Conservation (phyloP, 2,888 invertebrate genomes). For the Acrocera orbiculus region DNA sequence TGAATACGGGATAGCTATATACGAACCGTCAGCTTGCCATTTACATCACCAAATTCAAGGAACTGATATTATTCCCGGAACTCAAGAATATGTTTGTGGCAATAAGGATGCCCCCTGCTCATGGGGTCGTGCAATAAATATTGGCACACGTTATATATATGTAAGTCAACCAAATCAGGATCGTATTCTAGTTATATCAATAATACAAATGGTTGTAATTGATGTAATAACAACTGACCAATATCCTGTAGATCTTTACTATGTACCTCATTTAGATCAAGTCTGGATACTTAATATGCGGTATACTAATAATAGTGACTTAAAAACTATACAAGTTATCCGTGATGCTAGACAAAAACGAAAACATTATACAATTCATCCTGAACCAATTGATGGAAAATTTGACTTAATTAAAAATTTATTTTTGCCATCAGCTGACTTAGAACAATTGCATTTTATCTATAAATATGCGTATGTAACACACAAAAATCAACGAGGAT, state of each 20-base stretch:
- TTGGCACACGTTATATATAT: conserved; percentile 52
- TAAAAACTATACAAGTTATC: conserved; percentile 36
- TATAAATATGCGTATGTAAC: conserved; percentile 59
- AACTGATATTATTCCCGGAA: conserved; percentile 51
- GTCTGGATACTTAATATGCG: conserved; percentile 51
- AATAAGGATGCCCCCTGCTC: conserved; percentile 46
- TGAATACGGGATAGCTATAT: conserved; percentile 54
- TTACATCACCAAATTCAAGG: conserved; percentile 51
- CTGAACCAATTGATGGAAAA: conserved; percentile 56
- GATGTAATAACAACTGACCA: conserved; percentile 54
- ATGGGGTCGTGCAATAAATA: conserved; percentile 56
- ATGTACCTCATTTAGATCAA: conserved; percentile 52
- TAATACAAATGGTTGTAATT: conserved; percentile 51
- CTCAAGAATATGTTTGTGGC: conserved; percentile 55
- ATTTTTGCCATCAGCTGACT: conserved; percentile 40
- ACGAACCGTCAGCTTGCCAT: conserved; percentile 52
- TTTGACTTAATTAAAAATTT: conserved; percentile 51
- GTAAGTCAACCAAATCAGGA: conserved; percentile 52
- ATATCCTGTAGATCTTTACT: conserved; percentile 49
- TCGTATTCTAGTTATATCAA: conserved; percentile 51
- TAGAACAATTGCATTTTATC: conserved; percentile 36
- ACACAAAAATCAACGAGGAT: conserved; percentile 50
- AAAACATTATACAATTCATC: conserved; percentile 53
- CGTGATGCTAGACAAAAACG: conserved; percentile 51
- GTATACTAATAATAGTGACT: conserved; percentile 6